Base-by-base conservation (phyloP, 1,140 invertebrate species). In the Hypothenemus hampei region DNA sequence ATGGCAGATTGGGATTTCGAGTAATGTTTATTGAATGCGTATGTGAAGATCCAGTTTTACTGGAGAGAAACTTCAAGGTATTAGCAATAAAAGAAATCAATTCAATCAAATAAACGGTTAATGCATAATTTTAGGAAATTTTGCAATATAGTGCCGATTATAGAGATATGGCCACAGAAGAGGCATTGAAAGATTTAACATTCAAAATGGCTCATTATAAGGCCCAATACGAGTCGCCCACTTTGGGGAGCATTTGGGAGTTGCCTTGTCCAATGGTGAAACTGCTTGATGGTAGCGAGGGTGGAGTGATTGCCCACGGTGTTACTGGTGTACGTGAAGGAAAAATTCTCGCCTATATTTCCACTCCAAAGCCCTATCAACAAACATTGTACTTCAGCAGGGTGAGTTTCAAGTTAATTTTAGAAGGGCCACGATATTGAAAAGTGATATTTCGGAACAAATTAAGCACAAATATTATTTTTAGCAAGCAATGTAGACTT, bases 11-110 rank as follows among this genome's bases (percentile, higher is more conserved):
- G 66, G 84, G 87, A 26, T 92, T 89, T 71, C 86, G 90, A 58
- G 81, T 96, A 23, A 84, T 97, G 60, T 97, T 96, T 75, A 84
- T 97, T 44, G 93, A 97, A 73, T 92, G 89, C 65, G 80, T 95
- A 35, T 95, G 93, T 73, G 84, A 93, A 61, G 88, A 95, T 72
- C 80, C 84, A 7, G 72, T 77, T 3, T 78, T 93, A 2, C 79
- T 96, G 50, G 86, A 93, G 64, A 81, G 81, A 18, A 95, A 95
- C 73, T 92, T 93, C 57, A 77, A 49, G 35, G 47, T 49, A 24
- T 20, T 31, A 11, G 16, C n/a, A n/a, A n/a, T n/a, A n/a, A n/a
- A n/a, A n/a, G n/a, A n/a, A n/a, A n/a, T n/a, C n/a, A n/a, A n/a
- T n/a, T n/a, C n/a, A n/a, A n/a, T n/a, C n/a, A n/a, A n/a, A n/a